Evolutionary conservation across 1,140 invertebrate species (phyloP).

Genomic region (Mesaphorura yosii): DNA sequence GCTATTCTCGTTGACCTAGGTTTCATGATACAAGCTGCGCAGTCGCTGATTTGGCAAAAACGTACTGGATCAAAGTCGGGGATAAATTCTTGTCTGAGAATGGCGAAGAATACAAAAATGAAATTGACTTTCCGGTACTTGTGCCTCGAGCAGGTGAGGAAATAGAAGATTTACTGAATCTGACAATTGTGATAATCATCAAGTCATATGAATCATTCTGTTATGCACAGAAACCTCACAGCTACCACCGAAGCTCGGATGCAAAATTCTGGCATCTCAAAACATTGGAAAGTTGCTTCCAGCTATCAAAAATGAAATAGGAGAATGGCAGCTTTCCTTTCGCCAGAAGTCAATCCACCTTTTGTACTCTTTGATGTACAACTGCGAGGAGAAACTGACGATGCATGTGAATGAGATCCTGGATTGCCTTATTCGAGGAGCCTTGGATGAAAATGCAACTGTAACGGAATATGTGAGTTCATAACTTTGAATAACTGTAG

Average conservation of each 20-base stretch:
- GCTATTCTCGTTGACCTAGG: slow-evolving; percentile 37
- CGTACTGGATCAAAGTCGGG: slow-evolving; percentile 56
- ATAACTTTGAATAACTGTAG: background rate
- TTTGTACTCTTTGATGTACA: slow-evolving; percentile 52
- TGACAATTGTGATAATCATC: too few species aligned
- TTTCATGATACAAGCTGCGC: slow-evolving; percentile 57
- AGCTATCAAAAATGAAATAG: slow-evolving; percentile 51
- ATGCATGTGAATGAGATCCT: slow-evolving; percentile 51
- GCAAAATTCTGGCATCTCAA: slow-evolving; percentile 55
- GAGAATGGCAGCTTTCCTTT: slow-evolving; percentile 51
- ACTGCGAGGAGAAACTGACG: slow-evolving; percentile 56
- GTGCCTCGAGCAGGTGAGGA: too few species aligned
- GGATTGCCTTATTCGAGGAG: slow-evolving; percentile 41
- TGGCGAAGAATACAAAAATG: slow-evolving; percentile 59
- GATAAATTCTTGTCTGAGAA: slow-evolving; percentile 60
- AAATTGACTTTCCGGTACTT: slow-evolving; percentile 52
- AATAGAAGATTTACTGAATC: too few species aligned
- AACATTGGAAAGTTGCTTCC: slow-evolving; percentile 54
- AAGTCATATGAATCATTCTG: too few species aligned
- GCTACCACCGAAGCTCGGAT: slow-evolving; percentile 60
- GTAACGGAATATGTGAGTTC: slow-evolving; percentile 50
- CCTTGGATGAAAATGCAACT: slow-evolving; percentile 46
- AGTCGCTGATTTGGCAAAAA: slow-evolving; percentile 45
- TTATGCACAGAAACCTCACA: too few species aligned
- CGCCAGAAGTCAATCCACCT: slow-evolving; percentile 58